Base-by-base conservation (phyloP, 2,113 vertebrate species). In the Choloepus hoffmanni region DNA sequence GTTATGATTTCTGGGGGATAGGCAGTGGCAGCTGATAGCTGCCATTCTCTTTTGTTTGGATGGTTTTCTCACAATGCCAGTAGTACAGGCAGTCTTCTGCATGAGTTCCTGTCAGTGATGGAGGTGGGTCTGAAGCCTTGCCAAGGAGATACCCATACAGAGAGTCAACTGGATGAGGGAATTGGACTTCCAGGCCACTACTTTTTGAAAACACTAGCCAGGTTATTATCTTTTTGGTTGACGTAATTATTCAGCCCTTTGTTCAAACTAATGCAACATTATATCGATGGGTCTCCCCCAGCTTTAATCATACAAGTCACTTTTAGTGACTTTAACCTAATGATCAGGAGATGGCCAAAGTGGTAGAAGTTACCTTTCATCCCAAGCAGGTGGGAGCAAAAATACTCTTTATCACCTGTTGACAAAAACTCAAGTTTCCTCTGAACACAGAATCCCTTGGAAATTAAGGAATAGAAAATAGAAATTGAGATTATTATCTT, bases 401-500 rank as follows among this genome's bases (percentile, higher is more conserved):
- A 45, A 74, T 76, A 94, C 7, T 53, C 23, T 6, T 50, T 36
- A 76, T 36, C 30, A 74, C 6, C 21, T 48, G 63, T 50, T 85
- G 43, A 67, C 62, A 85, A 85, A 85, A 85, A 68, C 48, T 33
- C 12, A 67, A 84, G 40, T 48, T 85, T n/a, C 21, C 65, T 24
- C 28, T 50, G 28, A 82, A 92, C 67, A 89, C 36, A 85, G 85
- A 58, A n/a, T 55, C 21, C 43, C 33, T 58, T 72, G 7, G 55
- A 50, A 95, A 76, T 48, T 63, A 94, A 79, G 79, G 79, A 85
- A 82, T 15, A 67, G 65, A 84, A 70, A 85, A 60, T 67, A 77
- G 85, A 78, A 48, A 78, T 14, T 70, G 45, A 91, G 7, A 77
- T 79, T 30, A 68, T 78, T 88, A 30, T 78, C 77, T 50, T 67